A percentile compares a stretch with the other conserved stretches of the same genome.
Conservation (phyloP, 2,797 vertebrate genomes). For the Cetoscarus ocellatus region DNA sequence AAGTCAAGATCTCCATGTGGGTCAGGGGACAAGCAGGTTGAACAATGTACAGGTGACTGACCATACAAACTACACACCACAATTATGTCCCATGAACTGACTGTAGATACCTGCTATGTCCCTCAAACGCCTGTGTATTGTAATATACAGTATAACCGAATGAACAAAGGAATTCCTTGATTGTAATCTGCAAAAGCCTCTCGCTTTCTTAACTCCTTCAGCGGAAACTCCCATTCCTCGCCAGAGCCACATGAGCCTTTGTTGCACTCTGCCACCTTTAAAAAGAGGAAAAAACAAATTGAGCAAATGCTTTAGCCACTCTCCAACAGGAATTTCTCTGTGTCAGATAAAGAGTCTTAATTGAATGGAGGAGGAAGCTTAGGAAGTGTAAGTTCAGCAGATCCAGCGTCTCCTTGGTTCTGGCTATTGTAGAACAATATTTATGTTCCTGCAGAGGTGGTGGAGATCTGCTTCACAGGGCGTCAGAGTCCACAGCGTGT, state of each 20-base stretch:
- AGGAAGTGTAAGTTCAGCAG: constrained; percentile 80
- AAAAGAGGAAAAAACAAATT: constrained; percentile 52
- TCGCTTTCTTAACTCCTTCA: constrained; percentile 39
- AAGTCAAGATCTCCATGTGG: constrained; percentile 37
- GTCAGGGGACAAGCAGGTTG: constrained; percentile 16
- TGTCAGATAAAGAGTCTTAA: constrained; percentile 80
- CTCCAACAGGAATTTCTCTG: constrained; percentile 77
- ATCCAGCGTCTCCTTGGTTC: constrained; percentile 58
- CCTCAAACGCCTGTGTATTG: constrained; percentile 5
- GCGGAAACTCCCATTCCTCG: constrained; percentile 34
- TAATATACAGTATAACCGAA: constrained; percentile 11
- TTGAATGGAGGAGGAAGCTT: constrained; percentile 84
- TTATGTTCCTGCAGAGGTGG: constrained; percentile 70
- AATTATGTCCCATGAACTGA: background rate
- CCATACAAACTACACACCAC: background rate
- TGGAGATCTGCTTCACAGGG: constrained; percentile 57
- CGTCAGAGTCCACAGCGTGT: constrained; percentile 21
- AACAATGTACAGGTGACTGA: constrained; percentile 29
- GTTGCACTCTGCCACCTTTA: constrained; percentile 57
- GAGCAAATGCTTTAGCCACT: constrained; percentile 56
- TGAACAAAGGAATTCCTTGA: constrained; percentile 59
- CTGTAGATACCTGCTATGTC: background rate
- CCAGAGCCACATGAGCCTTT: constrained; percentile 56
- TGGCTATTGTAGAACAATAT: constrained; percentile 72
- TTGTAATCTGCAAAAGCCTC: constrained; percentile 50